These are phyloP conservation scores for Azemiops feae DNA, from an alignment of 2,113 vertebrate genomes.

Conservation along the genomic window DNA sequence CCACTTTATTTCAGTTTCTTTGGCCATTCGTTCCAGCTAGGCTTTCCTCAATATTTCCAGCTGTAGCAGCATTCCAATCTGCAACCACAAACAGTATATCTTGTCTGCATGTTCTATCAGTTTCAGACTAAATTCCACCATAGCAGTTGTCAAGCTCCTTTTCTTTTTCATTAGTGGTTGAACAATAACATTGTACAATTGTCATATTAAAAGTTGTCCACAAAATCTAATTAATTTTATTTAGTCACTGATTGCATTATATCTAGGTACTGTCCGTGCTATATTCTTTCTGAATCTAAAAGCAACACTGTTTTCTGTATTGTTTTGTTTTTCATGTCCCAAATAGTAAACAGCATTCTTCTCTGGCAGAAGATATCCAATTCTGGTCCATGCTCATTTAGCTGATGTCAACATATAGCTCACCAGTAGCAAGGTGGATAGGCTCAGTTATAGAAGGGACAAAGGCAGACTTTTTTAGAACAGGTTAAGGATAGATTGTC, in stretches of 20 bases:
- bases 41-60: not conserved
- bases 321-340: not conserved
- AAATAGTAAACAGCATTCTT: not conserved
- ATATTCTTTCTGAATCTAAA: not conserved
- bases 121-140: not conserved
- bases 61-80: not conserved
- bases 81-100: not conserved
- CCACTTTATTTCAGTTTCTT: not conserved
- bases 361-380: not conserved
- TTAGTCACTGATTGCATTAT: not conserved
- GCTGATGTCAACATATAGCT: not conserved
- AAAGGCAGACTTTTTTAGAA: not conserved
- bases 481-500: not conserved
- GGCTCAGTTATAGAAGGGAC: too few relatives aligned
- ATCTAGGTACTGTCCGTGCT: not conserved
- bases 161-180: not conserved
- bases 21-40: not conserved
- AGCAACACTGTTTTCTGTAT: not conserved
- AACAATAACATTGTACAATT: not conserved
- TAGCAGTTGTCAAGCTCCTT: not conserved
- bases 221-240: not conserved
- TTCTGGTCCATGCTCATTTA: not conserved
- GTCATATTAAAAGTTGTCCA: not conserved
- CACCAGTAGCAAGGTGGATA: not conserved
- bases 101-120: not conserved